These are phyloP conservation scores for Rhinolophus ferrumequinum DNA, from an alignment of 2,113 vertebrate genomes.

Conservation along the genomic window DNA sequence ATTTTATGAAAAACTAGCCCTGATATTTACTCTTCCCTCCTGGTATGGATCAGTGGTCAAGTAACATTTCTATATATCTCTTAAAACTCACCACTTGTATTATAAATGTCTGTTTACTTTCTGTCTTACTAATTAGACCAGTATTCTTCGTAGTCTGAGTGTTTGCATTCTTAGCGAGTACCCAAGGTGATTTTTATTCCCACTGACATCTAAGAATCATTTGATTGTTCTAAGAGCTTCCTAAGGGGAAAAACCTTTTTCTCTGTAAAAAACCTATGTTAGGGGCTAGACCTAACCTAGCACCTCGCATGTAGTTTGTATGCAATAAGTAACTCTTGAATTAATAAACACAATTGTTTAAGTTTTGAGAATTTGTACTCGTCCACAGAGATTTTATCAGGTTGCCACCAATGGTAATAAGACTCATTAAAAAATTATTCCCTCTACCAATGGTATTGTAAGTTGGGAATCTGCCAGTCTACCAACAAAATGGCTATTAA, in stretches of 20 bases:
- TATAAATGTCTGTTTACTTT: constrained; percentile 25
- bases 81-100: background rate
- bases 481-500: constrained; percentile 38
- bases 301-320: background rate
- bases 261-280: background rate
- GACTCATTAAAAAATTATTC: constrained; percentile 34
- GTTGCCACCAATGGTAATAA: constrained; percentile 1
- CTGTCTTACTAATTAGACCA: constrained; percentile 34
- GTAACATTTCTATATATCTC: background rate
- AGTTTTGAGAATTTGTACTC: background rate
- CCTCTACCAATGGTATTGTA: background rate
- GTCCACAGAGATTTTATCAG: constrained; percentile 32
- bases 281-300: background rate
- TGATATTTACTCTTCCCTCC: background rate
- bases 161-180: background rate
- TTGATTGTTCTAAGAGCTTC: background rate
- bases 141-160: constrained; percentile 16
- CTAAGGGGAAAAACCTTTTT: background rate
- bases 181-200: background rate
- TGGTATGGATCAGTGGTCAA: background rate
- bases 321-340: background rate
- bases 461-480: constrained; percentile 7
- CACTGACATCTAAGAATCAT: background rate
- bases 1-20: background rate
- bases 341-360: background rate